Base-by-base conservation (phyloP, 2,888 invertebrate genomes). In the Orchestes rusci region DNA sequence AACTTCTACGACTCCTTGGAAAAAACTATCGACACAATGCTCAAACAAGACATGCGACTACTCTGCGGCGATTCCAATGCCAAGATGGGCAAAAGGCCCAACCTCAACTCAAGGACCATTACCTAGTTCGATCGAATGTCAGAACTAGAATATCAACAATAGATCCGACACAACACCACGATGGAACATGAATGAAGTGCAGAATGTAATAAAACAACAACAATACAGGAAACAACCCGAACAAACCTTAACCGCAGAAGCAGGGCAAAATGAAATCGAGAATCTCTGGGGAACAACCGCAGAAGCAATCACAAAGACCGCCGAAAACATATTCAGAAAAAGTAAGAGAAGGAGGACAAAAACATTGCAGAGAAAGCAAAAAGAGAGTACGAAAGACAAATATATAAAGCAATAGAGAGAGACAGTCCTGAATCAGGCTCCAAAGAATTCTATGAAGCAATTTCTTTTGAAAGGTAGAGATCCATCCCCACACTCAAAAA, bases 121-220 rank as follows among this genome's bases (percentile, higher is more conserved):
- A 23, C 31, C 12, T 30, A 30, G 31, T 30, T 13, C 5, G 12
- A 30, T n/a, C 31, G 13, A 30, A 30, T 1, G 31, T 30, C 12
- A 30, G 13, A 7, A 12, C 10, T 13, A 30, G 31, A 30, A n/a
- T n/a, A n/a, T n/a, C n/a, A n/a, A 37, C 27, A 27, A 2, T 10
- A 37, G 12, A 30, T 18, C 28, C 39, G 19, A 4, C 3, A 16
- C 39, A 29, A 30, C 30, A 10, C 29, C 17, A 39, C 3, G 30
- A 3, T 39, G 39, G 39, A 39, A 39, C 30, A 39, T 39, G 4
- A 19, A 30, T 8, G 17, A 39, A 16, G n/a, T 30, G 16, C 39
- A 30, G 16, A 30, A 30, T 30, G 12, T 12, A 13, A 5, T 13
- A 7, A 5, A 30, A 30, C 5, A 12, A 30, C 31, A 30, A 30